Base-by-base conservation (phyloP, 2,797 vertebrate species). In the Natrix natrix region DNA sequence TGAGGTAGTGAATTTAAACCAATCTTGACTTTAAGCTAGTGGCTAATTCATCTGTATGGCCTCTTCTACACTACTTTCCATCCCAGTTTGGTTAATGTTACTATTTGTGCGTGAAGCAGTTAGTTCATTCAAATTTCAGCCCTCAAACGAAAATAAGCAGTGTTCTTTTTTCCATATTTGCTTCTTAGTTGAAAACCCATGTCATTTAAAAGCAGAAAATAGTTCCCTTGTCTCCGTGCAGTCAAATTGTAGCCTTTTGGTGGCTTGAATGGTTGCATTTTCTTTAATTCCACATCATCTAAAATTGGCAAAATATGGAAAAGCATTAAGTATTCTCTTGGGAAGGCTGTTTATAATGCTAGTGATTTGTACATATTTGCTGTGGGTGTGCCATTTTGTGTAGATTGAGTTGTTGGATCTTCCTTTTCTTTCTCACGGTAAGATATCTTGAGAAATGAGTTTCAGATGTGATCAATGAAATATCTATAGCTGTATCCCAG, bases 151-250 rank as follows among this genome's bases (percentile, higher is more conserved):
- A 91, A 89, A 92, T 55, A 90, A 92, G 26, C 37, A 28, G 28
- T 61, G 26, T 91, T 63, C 24, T 48, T 63, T 63, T 43, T 52
- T 87, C 48, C 20, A 8, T 16, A 37, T 60, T 48, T 59, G 56
- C 28, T 60, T 87, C 66, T 91, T 87, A 92, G 63, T 86, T 89
- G 32, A 52, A 66, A 93, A 59, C 91, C 32, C 52, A n/a, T 32
- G 4, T 54, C 60, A 63, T 59, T 91, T 86, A 87, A 55, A 60
- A n/a, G 90, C 91, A 94, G 87, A 94, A 61, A 94, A 90, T 94
- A 90, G 66, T 24, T 32, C 91, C 59, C n/a, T 92, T 95, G 66
- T 88, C 87, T 24, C 0, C 12, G 4, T 83, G 20, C 43, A 24
- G 37, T 83, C 78, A 48, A 48, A 24, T 24, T 83, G 78, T 20